These are phyloP conservation scores for Lasiommata megera DNA, from an alignment of 2,888 invertebrate genomes.

Conservation along the genomic window DNA sequence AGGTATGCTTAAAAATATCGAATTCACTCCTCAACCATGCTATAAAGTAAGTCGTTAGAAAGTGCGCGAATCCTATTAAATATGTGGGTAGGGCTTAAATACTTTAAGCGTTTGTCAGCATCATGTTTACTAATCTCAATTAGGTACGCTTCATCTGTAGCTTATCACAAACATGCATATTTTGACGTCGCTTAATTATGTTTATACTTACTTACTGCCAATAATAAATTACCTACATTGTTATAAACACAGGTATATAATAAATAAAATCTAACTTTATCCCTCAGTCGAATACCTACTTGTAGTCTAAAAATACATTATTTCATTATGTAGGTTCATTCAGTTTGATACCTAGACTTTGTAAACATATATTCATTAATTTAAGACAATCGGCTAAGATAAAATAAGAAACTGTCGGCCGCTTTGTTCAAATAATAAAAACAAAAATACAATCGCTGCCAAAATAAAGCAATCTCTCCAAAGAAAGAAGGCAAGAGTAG, in stretches of 20 bases:
- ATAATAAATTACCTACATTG: too few relatives aligned
- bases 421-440: neutral
- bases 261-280: too few relatives aligned
- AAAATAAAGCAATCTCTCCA: neutral
- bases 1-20: conserved; percentile 49
- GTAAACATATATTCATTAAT: neutral
- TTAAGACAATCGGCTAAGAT: neutral
- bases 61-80: conserved; percentile 12
- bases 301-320: too few relatives aligned
- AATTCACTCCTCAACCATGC: conserved; percentile 15
- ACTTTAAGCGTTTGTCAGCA: neutral
- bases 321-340: too few relatives aligned
- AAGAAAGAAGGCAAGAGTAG: conserved; percentile 1
- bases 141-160: neutral
- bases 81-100: conserved; percentile 8
- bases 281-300: too few relatives aligned
- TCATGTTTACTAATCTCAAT: neutral
- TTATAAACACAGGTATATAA: too few relatives aligned
- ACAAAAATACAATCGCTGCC: neutral
- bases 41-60: conserved; percentile 19
- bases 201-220: too few relatives aligned
- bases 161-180: neutral
- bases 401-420: neutral
- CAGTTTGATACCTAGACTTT: too few relatives aligned
- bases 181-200: neutral